phyloP scores from a whole-genome alignment of 2,797 vertebrate genomes.

The Parauchenoglanis punctatus region DNA sequence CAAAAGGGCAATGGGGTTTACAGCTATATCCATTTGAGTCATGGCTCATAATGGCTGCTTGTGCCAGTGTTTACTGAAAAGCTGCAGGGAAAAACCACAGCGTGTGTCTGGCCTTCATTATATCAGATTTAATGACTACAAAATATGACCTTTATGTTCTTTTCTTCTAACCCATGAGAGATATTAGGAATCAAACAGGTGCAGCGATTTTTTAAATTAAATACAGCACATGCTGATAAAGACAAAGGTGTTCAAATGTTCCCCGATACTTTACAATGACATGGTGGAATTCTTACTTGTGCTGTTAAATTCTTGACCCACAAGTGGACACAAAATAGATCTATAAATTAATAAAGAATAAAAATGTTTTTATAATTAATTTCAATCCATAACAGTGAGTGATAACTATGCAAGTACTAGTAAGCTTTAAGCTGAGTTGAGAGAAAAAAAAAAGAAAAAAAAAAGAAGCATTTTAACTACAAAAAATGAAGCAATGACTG shows the following conservation, averaged over 20 bases:
- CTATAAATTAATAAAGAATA: background rate
- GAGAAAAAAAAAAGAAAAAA: background rate
- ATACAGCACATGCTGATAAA: background rate
- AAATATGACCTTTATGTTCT: constrained; percentile 43
- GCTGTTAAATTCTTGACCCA: background rate
- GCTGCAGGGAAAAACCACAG: background rate
- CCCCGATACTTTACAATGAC: background rate
- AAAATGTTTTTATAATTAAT: constrained; percentile 6
- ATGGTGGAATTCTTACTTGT: background rate
- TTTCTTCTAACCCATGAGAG: constrained; percentile 5
- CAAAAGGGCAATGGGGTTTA: constrained; percentile 25
- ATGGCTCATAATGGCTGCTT: constrained; percentile 16
- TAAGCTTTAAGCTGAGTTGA: background rate
- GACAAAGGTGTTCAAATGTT: constrained; percentile 7
- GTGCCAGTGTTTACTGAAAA: constrained; percentile 14
- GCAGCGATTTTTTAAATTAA: background rate
- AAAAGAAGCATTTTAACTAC: too few species aligned
- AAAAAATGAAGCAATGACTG: background rate
- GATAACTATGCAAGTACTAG: background rate
- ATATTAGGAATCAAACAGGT: background rate
- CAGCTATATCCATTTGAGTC: constrained; percentile 16
- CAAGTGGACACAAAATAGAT: background rate
- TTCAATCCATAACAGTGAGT: background rate
- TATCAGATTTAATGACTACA: constrained; percentile 37
- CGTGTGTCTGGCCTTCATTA: background rate